Evolutionary conservation across 1,140 invertebrate species (phyloP), one percentile per base, ranked within the genome.

Genomic region (Tachypleus tridentatus): DNA sequence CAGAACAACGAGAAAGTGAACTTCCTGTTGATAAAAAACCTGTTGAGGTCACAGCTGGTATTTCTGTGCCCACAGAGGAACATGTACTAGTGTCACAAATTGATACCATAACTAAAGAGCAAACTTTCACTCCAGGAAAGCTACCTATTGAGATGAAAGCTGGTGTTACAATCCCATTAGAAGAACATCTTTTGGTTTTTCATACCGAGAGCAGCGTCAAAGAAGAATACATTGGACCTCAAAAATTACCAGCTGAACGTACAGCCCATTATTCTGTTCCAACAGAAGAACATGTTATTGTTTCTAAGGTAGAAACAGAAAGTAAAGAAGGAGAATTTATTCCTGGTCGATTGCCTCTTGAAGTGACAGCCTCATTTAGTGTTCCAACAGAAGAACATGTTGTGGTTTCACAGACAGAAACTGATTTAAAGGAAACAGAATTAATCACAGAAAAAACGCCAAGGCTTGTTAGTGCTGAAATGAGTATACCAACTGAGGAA

Each of bases 11-110:
- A 5, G n/a, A 56, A n/a, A 29, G n/a, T 11, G 58, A 54, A 10
- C 60, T 67, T 51, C 7, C 9, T 53, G 69, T 66, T 57, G 67
- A 67, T 51, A 70, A 69, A 49, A 67, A 69, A 52, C 67, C 69
- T 57, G 65, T 65, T 53, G 61, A 67, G 61, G 61, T 67, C 3
- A 66, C 48, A 57, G 63, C 67, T 11, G 4, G n/a, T 48, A 4
- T 61, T 11, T 11, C 61, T n/a, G 8, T 68, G 6, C 5, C 58
- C 5, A 49, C 51, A 3, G 48, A 58, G 61, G 66, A 67, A 49
- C n/a, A 58, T 11, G 49, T 69, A 56, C 9, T 49, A 56, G 52
- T 67, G 5, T n/a, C 6, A 53, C 58, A 70, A 57, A 61, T 68
- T 5, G 49, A 57, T 11, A 7, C 51, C 11, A 63, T 60, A 58